Conservation (phyloP, 2,113 vertebrate species). For the Sapajus apella region DNA sequence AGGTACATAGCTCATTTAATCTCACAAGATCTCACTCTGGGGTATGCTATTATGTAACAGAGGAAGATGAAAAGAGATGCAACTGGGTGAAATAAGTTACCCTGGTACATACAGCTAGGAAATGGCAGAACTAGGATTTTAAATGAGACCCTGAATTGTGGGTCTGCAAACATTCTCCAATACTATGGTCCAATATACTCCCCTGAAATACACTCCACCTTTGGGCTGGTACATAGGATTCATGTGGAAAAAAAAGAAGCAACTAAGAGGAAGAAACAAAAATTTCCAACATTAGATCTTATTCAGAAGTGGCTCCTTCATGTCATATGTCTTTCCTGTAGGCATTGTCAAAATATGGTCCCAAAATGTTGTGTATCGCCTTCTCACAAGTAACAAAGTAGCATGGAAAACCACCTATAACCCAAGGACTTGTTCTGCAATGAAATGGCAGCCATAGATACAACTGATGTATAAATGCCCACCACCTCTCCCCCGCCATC, state of each 20-base stretch:
- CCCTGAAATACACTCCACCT: not conserved
- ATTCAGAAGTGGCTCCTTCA: not conserved
- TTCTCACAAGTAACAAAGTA: not conserved
- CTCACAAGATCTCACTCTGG: not conserved
- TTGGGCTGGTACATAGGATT: not conserved
- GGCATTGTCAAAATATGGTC: not conserved
- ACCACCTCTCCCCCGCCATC: too few species aligned
- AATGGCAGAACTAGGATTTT: not conserved
- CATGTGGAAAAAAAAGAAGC: not conserved
- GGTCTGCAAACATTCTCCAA: not conserved
- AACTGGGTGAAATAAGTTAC: not conserved
- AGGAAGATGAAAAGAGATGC: not conserved
- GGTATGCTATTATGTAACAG: accelerated
- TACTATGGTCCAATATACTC: not conserved
- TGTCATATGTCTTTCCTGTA: not conserved
- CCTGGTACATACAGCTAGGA: not conserved
- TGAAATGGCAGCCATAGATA: not conserved
- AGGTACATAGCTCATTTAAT: not conserved
- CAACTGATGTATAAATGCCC: not conserved
- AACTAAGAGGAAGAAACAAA: not conserved
- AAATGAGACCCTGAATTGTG: not conserved
- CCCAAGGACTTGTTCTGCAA: not conserved
- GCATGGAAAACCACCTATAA: not conserved
- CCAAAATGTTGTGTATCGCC: not conserved
- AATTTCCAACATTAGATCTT: not conserved